Percentiles rank a stretch among this genome's conserved stretches.
Conservation (phyloP, 2,797 vertebrate species). For the Chaetodon trifasciatus region DNA sequence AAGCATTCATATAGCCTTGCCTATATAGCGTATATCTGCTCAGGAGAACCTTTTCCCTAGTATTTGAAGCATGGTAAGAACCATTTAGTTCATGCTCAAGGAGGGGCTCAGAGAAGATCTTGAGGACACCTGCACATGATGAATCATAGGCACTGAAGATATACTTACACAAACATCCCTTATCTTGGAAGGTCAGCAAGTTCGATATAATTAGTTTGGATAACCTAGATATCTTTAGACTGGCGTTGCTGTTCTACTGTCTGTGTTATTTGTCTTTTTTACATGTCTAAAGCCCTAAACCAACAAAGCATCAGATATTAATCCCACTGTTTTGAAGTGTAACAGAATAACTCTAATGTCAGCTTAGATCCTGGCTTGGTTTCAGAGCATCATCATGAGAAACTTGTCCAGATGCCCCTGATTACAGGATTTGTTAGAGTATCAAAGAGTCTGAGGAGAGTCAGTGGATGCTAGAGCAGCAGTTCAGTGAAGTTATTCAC, state of each 20-base stretch:
- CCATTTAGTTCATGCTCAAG: not conserved
- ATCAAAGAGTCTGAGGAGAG: not conserved
- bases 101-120: slow-evolving; percentile 8
- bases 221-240: not conserved
- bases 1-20: not conserved
- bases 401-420: not conserved
- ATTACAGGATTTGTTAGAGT: not conserved
- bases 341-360: not conserved
- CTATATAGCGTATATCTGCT: not conserved
- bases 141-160: slow-evolving; percentile 13
- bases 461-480: too few relatives aligned
- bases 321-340: not conserved
- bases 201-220: slow-evolving; percentile 19
- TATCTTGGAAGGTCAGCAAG: slow-evolving; percentile 10
- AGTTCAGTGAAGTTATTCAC: too few relatives aligned
- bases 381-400: not conserved
- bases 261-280: not conserved
- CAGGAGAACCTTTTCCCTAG: not conserved
- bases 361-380: not conserved
- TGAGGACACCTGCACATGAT: slow-evolving; percentile 15
- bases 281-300: not conserved
- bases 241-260: not conserved
- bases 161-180: slow-evolving; percentile 15
- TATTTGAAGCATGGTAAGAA: not conserved
- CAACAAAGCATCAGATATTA: not conserved